Evolutionary conservation across 2,113 vertebrate species (phyloP).

Genomic region (Elephas maximus): DNA sequence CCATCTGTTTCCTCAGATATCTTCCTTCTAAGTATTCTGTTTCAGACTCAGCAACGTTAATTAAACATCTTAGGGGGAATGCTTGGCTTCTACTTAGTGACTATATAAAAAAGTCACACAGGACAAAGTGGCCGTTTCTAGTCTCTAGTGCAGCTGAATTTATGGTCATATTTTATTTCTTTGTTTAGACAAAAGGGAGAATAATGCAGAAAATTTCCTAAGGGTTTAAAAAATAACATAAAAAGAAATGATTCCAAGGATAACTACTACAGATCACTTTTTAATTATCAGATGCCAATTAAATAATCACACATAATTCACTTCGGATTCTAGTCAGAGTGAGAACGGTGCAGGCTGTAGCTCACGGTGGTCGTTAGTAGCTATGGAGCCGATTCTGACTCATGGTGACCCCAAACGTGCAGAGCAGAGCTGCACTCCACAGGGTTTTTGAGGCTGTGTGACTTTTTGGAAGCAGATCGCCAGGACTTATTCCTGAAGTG

Average conservation of each 20-base stretch:
- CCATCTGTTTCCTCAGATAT: background rate
- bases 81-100: background rate
- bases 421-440: too few relatives aligned
- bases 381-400: too few relatives aligned
- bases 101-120: background rate
- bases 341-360: background rate
- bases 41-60: background rate
- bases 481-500: background rate
- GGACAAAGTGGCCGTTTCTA: background rate
- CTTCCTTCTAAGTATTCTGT: background rate
- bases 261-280: background rate
- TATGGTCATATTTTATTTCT: background rate
- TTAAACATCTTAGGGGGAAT: background rate
- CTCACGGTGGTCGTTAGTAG: background rate
- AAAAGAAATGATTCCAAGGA: slow-evolving; percentile 32
- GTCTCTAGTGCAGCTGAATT: background rate
- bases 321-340: background rate
- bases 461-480: background rate
- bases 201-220: background rate
- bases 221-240: background rate
- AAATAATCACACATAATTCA: background rate
- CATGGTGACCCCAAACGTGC: too few relatives aligned
- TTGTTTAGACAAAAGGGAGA: slow-evolving; percentile 14
- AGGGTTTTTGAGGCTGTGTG: too few relatives aligned
- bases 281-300: background rate